Conservation (phyloP, 2,888 invertebrate genomes). For the Junonia oenone region DNA sequence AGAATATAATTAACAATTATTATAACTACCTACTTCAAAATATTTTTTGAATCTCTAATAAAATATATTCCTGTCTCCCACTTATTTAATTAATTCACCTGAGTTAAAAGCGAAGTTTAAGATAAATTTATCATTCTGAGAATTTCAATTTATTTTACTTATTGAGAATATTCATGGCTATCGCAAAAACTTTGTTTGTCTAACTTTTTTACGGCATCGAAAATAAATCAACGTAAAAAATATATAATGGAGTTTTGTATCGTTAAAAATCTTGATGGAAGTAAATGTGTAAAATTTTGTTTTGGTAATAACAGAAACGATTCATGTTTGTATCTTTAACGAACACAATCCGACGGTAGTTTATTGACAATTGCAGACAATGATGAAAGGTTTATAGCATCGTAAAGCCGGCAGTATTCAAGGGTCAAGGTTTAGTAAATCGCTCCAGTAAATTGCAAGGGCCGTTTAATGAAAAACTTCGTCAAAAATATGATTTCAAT, state of each 20-base stretch:
- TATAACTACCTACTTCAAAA: too few species aligned
- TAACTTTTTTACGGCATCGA: too few species aligned
- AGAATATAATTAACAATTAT: too few species aligned
- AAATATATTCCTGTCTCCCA: too few species aligned
- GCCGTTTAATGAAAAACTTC: neutral
- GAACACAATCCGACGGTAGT: constrained; percentile 38
- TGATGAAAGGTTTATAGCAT: constrained; percentile 56
- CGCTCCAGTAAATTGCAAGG: neutral
- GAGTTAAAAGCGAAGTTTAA: too few species aligned
- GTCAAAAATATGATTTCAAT: neutral
- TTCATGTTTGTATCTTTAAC: neutral
- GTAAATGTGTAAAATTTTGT: neutral
- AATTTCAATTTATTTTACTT: too few species aligned
- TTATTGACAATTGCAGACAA: constrained; percentile 47
- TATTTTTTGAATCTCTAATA: too few species aligned
- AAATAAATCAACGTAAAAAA: too few species aligned
- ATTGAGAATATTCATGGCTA: too few species aligned
- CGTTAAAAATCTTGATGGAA: neutral
- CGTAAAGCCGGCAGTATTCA: constrained; percentile 50
- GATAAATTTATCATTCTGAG: too few species aligned
- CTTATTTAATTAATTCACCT: too few species aligned
- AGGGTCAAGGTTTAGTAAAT: constrained; percentile 42
- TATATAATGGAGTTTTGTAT: neutral
- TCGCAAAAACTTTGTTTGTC: too few species aligned
- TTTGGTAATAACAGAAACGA: neutral